Evolutionary conservation across 2,113 vertebrate species (phyloP), one percentile per base, ranked within the genome.

Genomic region (Mustela lutreola): DNA sequence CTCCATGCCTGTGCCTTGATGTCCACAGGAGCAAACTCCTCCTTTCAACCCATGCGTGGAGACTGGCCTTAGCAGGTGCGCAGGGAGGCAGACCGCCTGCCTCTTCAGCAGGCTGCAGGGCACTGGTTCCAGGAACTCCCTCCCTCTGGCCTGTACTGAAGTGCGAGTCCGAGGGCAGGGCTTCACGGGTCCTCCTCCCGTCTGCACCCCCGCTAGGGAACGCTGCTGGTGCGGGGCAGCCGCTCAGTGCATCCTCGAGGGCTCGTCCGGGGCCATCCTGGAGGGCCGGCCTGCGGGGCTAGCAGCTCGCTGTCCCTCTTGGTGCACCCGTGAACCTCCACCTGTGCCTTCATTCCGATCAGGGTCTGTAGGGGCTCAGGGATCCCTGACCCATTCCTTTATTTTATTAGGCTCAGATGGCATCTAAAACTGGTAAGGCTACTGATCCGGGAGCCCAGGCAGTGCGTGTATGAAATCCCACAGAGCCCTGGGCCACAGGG

Each of bases 1-100:
- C 11, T 4, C 28, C 48, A 2, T 5, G 0, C 22, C 5, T 19
- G 12, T 11, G 31, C 5, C 1, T 11, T 0, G 0, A 36, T 42
- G 22, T 50, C 22, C 4, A 0, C 21, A 65, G 19, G 21, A 36
- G 14, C 12, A 1, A 50, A 6, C 18, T 15, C 15, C 58, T 78
- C 22, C 58, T 65, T 4, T 11, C n/a, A 36, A 39, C 21, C 18
- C 0, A 0, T 0, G 5, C 48, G 5, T 15, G 2, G 11, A 19
- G 65, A 33, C 3, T 2, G 9, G 21, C 31, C 7, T 67, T 36
- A 36, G 42, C 58, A 65, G 19, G 15, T 26, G n/a, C n/a, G 31
- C 8, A 5, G 3, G 45, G 75, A 2, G 75, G 7, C 8, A 18
- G 92, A 89, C 65, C 42, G 12, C 63, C 42, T 26, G 45, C 33